Evolutionary conservation across 2,113 vertebrate species (phyloP), one percentile per base, ranked within the genome.

Genomic region (Ammodytes dubius): DNA sequence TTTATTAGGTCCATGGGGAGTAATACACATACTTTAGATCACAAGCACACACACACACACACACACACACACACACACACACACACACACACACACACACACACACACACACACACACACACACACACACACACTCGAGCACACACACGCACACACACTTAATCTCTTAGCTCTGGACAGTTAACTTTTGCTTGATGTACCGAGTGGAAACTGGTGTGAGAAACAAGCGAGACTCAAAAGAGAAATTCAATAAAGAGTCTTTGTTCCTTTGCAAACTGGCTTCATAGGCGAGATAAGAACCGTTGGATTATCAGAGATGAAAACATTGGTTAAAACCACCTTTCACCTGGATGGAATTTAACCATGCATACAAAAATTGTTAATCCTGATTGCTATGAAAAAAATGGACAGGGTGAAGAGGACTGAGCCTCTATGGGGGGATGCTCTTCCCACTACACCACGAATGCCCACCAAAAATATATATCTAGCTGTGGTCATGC

Each of bases 181-280:
- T 60, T 63, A 67, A 79, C 64, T 82, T 67, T 72, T 67, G 27
- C 42, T 80, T 83, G 17, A 80, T 49, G 50, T 72, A 81, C n/a
- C 12, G 43, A 72, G 43, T 10, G 46, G 82, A 79, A 69, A 73
- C 5, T 2, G 4, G 27, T 7, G 54, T 11, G 17, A 70, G 52
- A 67, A 42, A 79, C 56, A 39, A 43, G 66, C 79, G 60, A 37
- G 70, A 72, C 1, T 72, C n/a, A 27, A 73, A 74, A 50, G 57
- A 57, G 42, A 81, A 71, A 47, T 72, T 84, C 45, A 74, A 82
- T 60, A 69, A 66, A 77, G 67, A 79, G 54, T 27, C 27, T 27
- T 27, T 27, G 27, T 27, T 27, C 27, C 27, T 27, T 27, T 27
- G 27, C 27, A 27, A 27, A 27, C 27, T 27, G 27, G 27, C 27